Percentiles rank a stretch among this genome's conserved stretches.
phyloP scores from a whole-genome alignment of 2,113 vertebrate genomes.

The Macroglossus sobrinus region DNA sequence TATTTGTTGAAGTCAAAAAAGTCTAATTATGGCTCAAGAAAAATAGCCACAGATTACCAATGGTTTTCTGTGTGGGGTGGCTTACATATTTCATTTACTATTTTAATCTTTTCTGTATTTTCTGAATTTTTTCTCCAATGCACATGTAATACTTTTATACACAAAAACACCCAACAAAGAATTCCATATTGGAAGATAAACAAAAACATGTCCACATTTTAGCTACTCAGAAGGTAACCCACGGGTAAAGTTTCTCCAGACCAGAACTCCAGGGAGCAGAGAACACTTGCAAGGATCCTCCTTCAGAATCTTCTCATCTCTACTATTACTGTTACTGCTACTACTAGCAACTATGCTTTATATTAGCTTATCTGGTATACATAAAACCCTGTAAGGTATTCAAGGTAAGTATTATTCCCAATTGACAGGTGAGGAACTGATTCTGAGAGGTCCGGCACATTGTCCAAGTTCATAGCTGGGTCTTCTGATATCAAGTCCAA shows the following conservation, averaged over 20 bases:
- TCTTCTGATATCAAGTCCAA: not conserved
- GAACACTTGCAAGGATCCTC: not conserved
- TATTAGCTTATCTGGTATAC: not conserved
- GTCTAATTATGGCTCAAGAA: not conserved
- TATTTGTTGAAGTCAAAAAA: constrained; percentile 9
- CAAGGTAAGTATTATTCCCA: not conserved
- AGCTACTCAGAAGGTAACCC: not conserved
- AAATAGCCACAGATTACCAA: not conserved
- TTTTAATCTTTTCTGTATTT: not conserved
- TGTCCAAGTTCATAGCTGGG: not conserved
- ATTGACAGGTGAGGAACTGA: not conserved
- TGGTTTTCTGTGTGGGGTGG: not conserved
- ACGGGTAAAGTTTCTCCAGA: not conserved
- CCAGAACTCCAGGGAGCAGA: not conserved
- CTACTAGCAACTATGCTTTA: not conserved
- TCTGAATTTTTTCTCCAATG: not conserved
- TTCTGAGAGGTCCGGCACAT: not conserved
- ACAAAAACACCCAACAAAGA: constrained; percentile 37
- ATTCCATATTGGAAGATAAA: not conserved
- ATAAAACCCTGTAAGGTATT: not conserved
- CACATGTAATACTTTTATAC: not conserved
- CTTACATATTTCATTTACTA: not conserved
- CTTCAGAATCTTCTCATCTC: not conserved
- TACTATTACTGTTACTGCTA: not conserved
- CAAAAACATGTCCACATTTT: not conserved